phyloP scores from a whole-genome alignment of 2,888 invertebrate genomes.

The Chymomyza procnemis region DNA sequence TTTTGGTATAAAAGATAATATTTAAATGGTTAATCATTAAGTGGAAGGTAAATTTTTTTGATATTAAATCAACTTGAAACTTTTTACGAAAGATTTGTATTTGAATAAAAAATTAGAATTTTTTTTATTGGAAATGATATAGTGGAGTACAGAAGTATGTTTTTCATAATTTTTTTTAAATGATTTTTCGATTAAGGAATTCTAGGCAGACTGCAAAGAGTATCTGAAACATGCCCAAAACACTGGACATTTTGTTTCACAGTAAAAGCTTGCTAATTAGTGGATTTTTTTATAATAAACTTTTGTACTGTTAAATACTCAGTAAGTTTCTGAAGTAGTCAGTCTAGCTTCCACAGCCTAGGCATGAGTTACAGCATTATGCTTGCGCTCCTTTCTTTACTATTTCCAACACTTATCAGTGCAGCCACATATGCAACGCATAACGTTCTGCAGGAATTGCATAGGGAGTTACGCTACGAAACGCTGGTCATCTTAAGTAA shows the following conservation, averaged over 20 bases:
- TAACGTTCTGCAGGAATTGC: not conserved
- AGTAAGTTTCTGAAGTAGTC: not conserved
- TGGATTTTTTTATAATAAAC: not conserved
- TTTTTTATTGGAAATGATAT: too few relatives aligned
- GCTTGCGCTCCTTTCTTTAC: not conserved
- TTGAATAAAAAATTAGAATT: too few relatives aligned
- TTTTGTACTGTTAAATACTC: not conserved
- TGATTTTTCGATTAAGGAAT: too few relatives aligned
- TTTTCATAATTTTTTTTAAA: too few relatives aligned
- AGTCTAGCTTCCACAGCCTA: not conserved
- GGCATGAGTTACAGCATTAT: not conserved
- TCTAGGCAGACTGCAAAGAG: too few relatives aligned
- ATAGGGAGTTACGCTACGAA: not conserved
- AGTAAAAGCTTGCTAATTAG: not conserved
- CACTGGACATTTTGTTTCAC: not conserved
- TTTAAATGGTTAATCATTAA: too few relatives aligned
- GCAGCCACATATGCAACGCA: not conserved
- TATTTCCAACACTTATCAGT: not conserved
- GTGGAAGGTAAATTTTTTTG: too few relatives aligned
- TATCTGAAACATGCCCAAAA: not conserved
- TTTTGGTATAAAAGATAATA: too few relatives aligned
- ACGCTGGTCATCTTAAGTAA: not conserved
- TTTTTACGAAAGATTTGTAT: too few relatives aligned
- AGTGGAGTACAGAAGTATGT: too few relatives aligned
- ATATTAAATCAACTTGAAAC: too few relatives aligned